Conservation (phyloP, 1,140 invertebrate species). For the Hyles euphorbiae region DNA sequence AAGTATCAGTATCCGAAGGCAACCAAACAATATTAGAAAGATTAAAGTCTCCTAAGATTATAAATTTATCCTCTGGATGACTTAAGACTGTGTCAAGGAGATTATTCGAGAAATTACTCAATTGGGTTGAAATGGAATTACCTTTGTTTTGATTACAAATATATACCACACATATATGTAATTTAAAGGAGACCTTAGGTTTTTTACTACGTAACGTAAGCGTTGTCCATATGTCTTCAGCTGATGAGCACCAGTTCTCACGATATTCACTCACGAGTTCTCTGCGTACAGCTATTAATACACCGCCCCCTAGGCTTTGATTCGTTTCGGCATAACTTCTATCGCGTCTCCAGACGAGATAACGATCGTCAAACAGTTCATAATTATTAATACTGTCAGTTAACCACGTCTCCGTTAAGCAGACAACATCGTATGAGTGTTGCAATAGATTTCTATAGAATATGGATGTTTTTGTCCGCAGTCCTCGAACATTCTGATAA, state of each 20-base stretch:
- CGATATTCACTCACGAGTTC: slow-evolving; percentile 9
- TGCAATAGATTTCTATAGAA: slow-evolving; percentile 18
- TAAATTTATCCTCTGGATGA: slow-evolving; percentile 12
- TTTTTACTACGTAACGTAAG: slow-evolving; percentile 8
- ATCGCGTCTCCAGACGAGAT: slow-evolving; percentile 25
- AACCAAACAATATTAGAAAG: slow-evolving; percentile 15
- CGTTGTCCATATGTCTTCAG: slow-evolving; percentile 23
- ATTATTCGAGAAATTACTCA: slow-evolving; percentile 15
- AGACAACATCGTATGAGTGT: slow-evolving; percentile 20
- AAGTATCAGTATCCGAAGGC: too few relatives aligned
- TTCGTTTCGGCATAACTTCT: slow-evolving; percentile 18
- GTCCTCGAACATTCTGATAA: slow-evolving; percentile 17
- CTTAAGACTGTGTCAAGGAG: slow-evolving; percentile 9
- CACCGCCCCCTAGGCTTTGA: slow-evolving; percentile 23
- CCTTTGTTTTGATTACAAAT: slow-evolving; percentile 20
- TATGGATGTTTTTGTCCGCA: slow-evolving; percentile 8
- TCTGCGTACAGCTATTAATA: slow-evolving; percentile 21
- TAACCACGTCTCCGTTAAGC: slow-evolving; percentile 28
- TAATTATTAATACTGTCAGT: slow-evolving; percentile 11
- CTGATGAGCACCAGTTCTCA: slow-evolving; percentile 18
- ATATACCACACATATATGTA: slow-evolving; percentile 21
- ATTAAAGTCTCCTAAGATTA: slow-evolving; percentile 22
- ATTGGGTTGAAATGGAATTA: slow-evolving; percentile 16
- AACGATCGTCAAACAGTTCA: slow-evolving; percentile 20
- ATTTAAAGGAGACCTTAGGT: slow-evolving; percentile 9